Base-by-base conservation (phyloP, 2,888 invertebrate species). In the Molanna angustata region DNA sequence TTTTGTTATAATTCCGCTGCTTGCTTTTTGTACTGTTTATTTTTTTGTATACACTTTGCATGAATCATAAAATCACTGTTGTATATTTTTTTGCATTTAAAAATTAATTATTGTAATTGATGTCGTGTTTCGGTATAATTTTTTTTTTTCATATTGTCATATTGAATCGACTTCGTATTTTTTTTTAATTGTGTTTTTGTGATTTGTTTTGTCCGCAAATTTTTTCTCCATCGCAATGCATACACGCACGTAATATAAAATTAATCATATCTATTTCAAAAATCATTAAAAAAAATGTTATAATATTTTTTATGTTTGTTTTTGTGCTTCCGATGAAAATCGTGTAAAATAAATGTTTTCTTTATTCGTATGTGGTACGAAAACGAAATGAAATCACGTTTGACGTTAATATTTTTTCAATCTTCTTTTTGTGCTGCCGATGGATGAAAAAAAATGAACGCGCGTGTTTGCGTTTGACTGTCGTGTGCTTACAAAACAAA, bases 391-490 rank as follows among this genome's bases (percentile, higher is more conserved):
- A 18, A 11, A 14, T 13, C 33, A 33, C 33, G 33, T 11, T 3
- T 33, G n/a, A n/a, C n/a, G 33, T 17, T 16, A 39, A 39, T 39
- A 39, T 9, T 16, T 39, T 16, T 40, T 21, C 6, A 21, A 42
- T 42, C 2, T 20, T 17, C 31, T 40, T 48, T 37, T 27, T 27
- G 41, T 20, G 40, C 31, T 40, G 35, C 31, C 17, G 4, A 21
- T 6, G n/a, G 21, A 11, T 17, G 14, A 42, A 42, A 42, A 20
- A 11, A 27, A 35, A 43, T 21, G 2, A 11, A 17, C 6, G 20
- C 7, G 17, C 44, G 39, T 49, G 49, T 49, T 49, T 49, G 49
- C 54, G 50, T 46, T 49, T 52, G 47, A 47, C 52, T 33, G 48
- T 17, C 41, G 37, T 50, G n/a, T n/a, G n/a, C n/a, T n/a, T n/a